Conservation (phyloP, 2,797 vertebrate species). For the Pseudomugil tenellus region DNA sequence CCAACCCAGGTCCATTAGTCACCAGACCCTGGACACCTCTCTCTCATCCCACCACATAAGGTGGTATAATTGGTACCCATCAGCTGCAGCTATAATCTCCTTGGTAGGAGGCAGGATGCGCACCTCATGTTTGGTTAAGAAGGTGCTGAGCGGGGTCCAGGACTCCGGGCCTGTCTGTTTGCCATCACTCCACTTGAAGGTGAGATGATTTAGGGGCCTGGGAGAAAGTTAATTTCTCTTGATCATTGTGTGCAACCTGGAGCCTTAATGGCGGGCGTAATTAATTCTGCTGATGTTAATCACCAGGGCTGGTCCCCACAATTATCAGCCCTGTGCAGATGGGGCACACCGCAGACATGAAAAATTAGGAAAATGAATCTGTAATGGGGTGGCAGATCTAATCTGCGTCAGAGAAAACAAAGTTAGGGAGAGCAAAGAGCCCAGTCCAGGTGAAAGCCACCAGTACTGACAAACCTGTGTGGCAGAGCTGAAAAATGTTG, state of each 20-base stretch:
- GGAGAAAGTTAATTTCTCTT: conserved; percentile 99
- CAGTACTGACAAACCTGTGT: conserved; percentile 85
- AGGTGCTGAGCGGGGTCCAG: conserved; percentile 78
- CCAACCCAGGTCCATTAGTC: conserved; percentile 80
- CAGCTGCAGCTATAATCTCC: conserved; percentile 67
- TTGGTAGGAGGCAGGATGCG: conserved; percentile 63
- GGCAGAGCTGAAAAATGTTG: conserved; percentile 99
- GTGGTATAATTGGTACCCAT: conserved; percentile 79
- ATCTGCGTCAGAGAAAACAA: conserved; percentile 99
- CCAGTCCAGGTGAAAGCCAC: conserved; percentile 92
- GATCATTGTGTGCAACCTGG: conserved; percentile 99
- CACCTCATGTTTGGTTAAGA: conserved; percentile 87
- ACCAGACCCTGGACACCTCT: conserved; percentile 71
- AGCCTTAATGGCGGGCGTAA: conserved; percentile 99
- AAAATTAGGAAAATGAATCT: conserved; percentile 99
- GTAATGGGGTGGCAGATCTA: conserved; percentile 99
- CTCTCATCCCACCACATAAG: conserved; percentile 80
- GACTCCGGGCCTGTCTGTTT: conserved; percentile 87
- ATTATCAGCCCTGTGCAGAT: conserved; percentile 99
- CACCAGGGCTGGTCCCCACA: conserved; percentile 99
- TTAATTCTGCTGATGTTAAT: conserved; percentile 99
- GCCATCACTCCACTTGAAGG: conserved; percentile 97
- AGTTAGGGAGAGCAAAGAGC: conserved; percentile 95
- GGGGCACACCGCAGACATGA: conserved; percentile 99
- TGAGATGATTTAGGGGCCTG: conserved; percentile 99